These are phyloP conservation scores for Macrophya annulata DNA, from an alignment of 2,888 invertebrate species.

Conservation along the genomic window DNA sequence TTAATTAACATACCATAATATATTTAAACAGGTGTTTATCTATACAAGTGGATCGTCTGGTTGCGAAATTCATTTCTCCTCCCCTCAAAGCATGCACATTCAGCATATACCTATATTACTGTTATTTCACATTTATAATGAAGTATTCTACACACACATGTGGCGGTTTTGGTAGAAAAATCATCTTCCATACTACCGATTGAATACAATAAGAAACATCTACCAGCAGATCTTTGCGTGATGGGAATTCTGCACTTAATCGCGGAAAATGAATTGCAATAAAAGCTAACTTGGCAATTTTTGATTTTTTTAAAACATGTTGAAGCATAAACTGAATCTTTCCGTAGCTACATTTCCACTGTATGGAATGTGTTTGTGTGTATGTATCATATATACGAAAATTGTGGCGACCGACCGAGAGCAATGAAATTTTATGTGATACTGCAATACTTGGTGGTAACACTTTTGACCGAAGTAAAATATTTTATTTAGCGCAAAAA, in stretches of 20 bases:
- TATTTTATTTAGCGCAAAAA: neutral
- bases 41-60: neutral
- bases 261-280: neutral
- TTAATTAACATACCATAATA: neutral
- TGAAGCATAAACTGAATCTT: neutral
- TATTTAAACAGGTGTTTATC: neutral
- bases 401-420: neutral
- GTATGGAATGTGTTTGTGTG: neutral
- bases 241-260: neutral
- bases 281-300: neutral
- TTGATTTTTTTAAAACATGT: neutral
- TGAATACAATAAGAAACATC: neutral
- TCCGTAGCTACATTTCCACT: neutral
- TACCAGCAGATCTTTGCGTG: neutral
- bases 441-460: neutral
- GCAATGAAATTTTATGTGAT: slow-evolving; percentile 11
- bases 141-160: slow-evolving; percentile 12
- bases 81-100: slow-evolving; percentile 23
- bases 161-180: neutral
- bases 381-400: neutral
- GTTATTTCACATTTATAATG: slow-evolving; percentile 2
- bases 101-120: neutral
- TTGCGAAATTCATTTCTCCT: neutral
- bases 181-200: slow-evolving; percentile 8
- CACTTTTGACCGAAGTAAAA: neutral